phyloP scores from a whole-genome alignment of 35 echinoderm and acorn worm genomes.

The Lytechinus pictus region DNA sequence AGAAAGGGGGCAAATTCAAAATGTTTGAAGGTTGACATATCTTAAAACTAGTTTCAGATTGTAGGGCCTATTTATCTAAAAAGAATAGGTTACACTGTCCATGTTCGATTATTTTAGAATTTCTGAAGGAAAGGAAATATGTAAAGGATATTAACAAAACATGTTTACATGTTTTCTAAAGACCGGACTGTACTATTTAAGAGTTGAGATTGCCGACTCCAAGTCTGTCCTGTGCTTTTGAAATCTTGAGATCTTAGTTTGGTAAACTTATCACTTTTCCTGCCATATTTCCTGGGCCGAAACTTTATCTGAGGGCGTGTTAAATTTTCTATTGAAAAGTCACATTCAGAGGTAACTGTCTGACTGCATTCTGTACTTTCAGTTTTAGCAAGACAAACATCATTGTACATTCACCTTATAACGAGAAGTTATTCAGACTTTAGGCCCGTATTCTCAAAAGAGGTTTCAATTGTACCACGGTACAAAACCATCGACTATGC shows the following conservation, averaged over 20 bases:
- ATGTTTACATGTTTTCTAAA: not conserved
- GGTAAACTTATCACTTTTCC: not conserved
- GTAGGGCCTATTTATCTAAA: not conserved
- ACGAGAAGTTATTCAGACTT: too few relatives aligned
- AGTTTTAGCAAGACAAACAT: not conserved
- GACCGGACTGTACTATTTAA: not conserved
- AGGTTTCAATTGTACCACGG: too few relatives aligned
- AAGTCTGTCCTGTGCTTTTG: not conserved
- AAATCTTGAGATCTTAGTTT: not conserved
- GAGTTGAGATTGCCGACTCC: not conserved
- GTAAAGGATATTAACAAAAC: constrained; percentile 3
- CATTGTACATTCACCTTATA: not conserved
- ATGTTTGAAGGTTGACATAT: not conserved
- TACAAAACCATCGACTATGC: too few relatives aligned
- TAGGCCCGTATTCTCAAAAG: too few relatives aligned
- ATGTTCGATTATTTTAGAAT: not conserved
- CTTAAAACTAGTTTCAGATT: not conserved
- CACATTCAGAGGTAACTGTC: not conserved
- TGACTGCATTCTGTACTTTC: not conserved
- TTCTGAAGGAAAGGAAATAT: not conserved
- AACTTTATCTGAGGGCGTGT: not conserved
- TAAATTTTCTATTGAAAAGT: not conserved
- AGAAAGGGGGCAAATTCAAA: not conserved
- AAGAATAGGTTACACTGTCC: not conserved
- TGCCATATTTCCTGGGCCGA: not conserved